A percentile compares a stretch with the other conserved stretches of the same genome.
Conservation (phyloP, 2,797 vertebrate genomes). For the Syngnathus acus region DNA sequence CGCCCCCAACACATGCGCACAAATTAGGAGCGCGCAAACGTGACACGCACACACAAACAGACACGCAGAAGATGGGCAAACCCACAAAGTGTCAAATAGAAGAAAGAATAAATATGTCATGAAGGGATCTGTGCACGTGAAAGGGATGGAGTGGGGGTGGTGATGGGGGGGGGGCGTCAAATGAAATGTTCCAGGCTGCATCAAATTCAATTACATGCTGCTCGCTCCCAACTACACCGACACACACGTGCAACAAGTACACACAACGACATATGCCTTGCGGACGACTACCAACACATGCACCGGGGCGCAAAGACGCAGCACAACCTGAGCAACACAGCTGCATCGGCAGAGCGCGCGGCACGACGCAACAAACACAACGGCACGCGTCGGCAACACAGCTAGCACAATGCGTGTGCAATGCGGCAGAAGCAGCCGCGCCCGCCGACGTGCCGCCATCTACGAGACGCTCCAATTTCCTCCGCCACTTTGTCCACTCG, state of each 20-base stretch:
- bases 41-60: not conserved
- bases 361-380: not conserved
- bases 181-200: constrained; percentile 7
- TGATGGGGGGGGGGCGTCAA: not conserved
- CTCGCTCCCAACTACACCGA: not conserved
- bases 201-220: constrained; percentile 7
- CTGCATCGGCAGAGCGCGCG: too few species aligned
- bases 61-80: constrained; percentile 1
- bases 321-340: too few species aligned
- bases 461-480: constrained; percentile 97
- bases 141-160: not conserved
- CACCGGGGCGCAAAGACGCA: not conserved
- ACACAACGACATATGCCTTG: too few species aligned
- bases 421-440: too few species aligned
- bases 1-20: not conserved
- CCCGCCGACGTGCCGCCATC: constrained; percentile 63
- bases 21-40: not conserved
- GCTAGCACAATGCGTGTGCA: too few species aligned
- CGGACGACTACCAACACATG: too few species aligned
- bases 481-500: constrained; percentile 60
- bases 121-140: constrained; percentile 5
- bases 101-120: constrained; percentile 2
- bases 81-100: constrained; percentile 12
- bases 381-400: too few species aligned
- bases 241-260: not conserved